phyloP scores from a whole-genome alignment of 2,888 invertebrate genomes.

The Tinea trinotella region DNA sequence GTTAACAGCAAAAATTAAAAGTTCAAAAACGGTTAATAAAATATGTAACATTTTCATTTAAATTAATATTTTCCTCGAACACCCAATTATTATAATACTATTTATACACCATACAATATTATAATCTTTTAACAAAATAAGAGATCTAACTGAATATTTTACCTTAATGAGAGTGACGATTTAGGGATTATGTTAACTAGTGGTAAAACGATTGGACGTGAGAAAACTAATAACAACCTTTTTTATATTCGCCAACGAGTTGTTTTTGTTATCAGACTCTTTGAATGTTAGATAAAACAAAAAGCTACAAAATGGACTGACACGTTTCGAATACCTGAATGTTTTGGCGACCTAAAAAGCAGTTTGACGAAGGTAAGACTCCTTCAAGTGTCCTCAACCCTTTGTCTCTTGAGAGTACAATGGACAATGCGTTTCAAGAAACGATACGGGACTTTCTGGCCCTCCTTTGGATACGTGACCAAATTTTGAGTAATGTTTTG shows the following conservation, averaged over 20 bases:
- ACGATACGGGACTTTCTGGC: slow-evolving; percentile 58
- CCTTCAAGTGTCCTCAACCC: slow-evolving; percentile 56
- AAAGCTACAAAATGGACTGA: slow-evolving; percentile 27
- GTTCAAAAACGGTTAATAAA: too few relatives aligned
- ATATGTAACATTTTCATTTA: too few relatives aligned
- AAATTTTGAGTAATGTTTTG: slow-evolving; percentile 66
- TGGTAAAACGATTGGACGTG: background rate
- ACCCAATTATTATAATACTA: too few relatives aligned
- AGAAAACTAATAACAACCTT: background rate
- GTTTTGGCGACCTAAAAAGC: slow-evolving; percentile 49
- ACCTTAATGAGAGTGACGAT: background rate
- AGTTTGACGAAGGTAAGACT: slow-evolving; percentile 61
- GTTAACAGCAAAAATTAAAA: too few relatives aligned
- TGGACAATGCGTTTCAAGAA: slow-evolving; percentile 61
- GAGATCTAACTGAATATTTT: too few relatives aligned
- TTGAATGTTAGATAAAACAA: background rate
- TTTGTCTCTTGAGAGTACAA: slow-evolving; percentile 68
- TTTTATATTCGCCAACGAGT: background rate
- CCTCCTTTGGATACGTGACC: slow-evolving; percentile 45
- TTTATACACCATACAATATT: too few relatives aligned
- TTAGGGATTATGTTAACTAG: background rate
- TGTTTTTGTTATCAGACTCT: background rate
- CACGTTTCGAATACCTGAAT: slow-evolving; percentile 47
- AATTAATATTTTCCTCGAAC: too few relatives aligned
- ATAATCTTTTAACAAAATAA: too few relatives aligned